Evolutionary conservation across 2,113 vertebrate species (phyloP), one percentile per base, ranked within the genome.

Genomic region (Thomomys bottae): DNA sequence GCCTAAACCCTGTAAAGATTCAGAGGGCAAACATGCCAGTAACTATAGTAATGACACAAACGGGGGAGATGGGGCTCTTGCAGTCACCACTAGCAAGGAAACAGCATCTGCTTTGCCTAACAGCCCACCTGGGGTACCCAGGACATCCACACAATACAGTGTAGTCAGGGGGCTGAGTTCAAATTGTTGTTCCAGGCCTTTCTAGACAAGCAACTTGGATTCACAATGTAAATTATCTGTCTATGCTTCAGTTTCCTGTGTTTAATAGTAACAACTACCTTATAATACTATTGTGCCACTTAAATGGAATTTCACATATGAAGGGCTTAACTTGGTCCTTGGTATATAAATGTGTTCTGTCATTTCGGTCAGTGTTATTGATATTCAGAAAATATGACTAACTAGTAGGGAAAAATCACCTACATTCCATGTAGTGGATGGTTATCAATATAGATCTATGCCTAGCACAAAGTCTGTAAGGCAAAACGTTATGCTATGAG

Each of bases 331-430:
- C 54, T 26, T 23, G 45, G 8, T 63, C 71, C 18, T 40, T 66
- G 6, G n/a, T 87, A 32, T 21, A 36, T 84, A 87, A 63, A 80
- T 21, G 40, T 21, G n/a, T 30, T 34, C 63, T 64, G 1, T 17
- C 78, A 32, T 87, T 30, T 72, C 20, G 68, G 42, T 34, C 26
- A 67, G 8, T 76, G 23, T 38, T 42, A 12, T 23, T 76, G n/a
- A 49, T 67, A 78, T 89, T 59, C 36, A 73, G 70, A 95, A 82
- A 18, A 28, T 26, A 75, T 80, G 64, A 72, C 54, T 32, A 84
- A 2, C 36, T 12, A 87, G 38, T 32, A 70, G 64, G 57, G 85
- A 32, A 71, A 80, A 77, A 26, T 11, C 66, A 4, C 57, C 34
- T 68, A 72, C 66, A n/a, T 72, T 70, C 5, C 61, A 2, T 26